A percentile compares a stretch with the other conserved stretches of the same genome.
phyloP scores from a whole-genome alignment of 2,888 invertebrate species.

The Tenodera sinensis region DNA sequence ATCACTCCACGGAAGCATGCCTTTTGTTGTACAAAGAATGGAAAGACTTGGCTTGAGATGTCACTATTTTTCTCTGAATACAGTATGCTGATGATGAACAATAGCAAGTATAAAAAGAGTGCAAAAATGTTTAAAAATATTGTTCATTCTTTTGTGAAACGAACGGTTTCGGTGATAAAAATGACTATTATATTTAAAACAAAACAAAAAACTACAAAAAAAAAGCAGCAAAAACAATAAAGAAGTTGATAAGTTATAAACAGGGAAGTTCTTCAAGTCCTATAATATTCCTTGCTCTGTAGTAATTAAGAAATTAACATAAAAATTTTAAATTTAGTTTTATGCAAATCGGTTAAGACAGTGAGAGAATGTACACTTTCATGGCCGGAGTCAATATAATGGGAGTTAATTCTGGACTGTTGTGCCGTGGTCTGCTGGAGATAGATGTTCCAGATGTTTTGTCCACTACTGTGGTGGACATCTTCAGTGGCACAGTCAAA shows the following conservation, averaged over 20 bases:
- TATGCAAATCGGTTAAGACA: too few relatives aligned
- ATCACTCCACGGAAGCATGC: neutral
- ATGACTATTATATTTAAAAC: slow-evolving; percentile 3
- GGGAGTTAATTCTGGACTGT: too few relatives aligned
- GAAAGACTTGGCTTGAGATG: neutral
- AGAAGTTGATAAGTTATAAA: neutral
- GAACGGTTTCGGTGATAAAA: slow-evolving; percentile 3
- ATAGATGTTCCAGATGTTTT: too few relatives aligned
- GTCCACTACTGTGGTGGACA: too few relatives aligned
- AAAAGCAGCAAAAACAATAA: neutral
- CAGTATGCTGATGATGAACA: neutral
- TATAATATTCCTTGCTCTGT: neutral
- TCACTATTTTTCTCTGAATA: neutral
- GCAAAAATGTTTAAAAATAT: neutral
- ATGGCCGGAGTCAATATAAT: too few relatives aligned
- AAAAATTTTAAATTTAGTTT: too few relatives aligned
- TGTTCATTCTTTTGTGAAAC: slow-evolving; percentile 3
- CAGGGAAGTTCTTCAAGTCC: neutral
- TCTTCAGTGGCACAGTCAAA: too few relatives aligned
- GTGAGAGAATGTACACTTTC: too few relatives aligned
- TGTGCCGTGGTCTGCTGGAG: too few relatives aligned
- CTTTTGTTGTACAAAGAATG: neutral
- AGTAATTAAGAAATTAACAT: neutral
- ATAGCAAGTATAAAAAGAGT: neutral
- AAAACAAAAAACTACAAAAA: neutral